A percentile compares a stretch with the other conserved stretches of the same genome.
phyloP scores from a whole-genome alignment of 2,113 vertebrate species.

The Stictonetta naevosa region DNA sequence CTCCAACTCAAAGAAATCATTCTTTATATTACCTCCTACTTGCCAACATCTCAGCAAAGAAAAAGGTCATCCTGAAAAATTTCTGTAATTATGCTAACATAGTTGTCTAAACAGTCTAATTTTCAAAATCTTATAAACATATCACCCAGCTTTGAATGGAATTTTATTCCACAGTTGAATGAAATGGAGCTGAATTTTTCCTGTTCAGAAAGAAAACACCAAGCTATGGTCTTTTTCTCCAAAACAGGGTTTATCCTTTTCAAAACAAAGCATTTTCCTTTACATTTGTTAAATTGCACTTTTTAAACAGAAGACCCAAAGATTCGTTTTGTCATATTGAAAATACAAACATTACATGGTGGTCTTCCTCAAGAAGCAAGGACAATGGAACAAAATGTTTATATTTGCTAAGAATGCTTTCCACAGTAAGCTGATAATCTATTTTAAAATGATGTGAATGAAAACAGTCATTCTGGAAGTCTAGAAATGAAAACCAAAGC shows the following conservation, averaged over 20 bases:
- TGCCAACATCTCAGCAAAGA: not conserved
- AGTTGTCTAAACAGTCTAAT: not conserved
- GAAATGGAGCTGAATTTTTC: not conserved
- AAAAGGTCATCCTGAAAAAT: not conserved
- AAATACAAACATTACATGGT: not conserved
- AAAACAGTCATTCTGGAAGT: not conserved
- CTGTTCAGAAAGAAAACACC: not conserved
- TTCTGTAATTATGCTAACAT: not conserved
- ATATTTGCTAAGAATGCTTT: not conserved
- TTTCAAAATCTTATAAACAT: not conserved
- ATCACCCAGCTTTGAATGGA: not conserved
- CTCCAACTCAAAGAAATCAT: not conserved
- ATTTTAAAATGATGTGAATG: not conserved
- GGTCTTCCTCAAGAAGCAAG: not conserved
- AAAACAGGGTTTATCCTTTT: not conserved
- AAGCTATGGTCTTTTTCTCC: not conserved
- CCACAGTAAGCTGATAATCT: not conserved
- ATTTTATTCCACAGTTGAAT: not conserved
- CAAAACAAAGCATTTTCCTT: not conserved
- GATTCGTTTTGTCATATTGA: not conserved
- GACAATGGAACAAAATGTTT: not conserved
- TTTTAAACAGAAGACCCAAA: not conserved
- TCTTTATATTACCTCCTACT: not conserved
- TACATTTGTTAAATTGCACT: not conserved
- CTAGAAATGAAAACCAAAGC: not conserved